Evolutionary conservation across 2,888 invertebrate species (phyloP).

Genomic region (Caenorhabditis auriculariae): DNA sequence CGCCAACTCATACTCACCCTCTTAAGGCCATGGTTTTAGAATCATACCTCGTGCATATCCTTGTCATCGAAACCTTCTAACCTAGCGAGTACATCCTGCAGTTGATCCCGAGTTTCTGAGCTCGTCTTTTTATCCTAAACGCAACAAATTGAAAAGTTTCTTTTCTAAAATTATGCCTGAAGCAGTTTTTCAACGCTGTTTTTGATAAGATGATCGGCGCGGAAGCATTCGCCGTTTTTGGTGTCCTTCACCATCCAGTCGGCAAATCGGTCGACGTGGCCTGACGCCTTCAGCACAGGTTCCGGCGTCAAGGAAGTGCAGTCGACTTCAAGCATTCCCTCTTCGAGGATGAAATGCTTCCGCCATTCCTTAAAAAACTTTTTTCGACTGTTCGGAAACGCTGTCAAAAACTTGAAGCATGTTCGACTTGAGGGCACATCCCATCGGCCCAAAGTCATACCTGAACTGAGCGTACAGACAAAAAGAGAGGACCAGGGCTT

Average conservation of each 20-base stretch:
- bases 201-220: constrained; percentile 95
- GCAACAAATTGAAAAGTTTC: no score
- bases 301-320: constrained; percentile 97
- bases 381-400: neutral
- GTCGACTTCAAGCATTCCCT: constrained; percentile 98
- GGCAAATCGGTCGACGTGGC: constrained; percentile 97
- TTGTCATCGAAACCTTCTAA: constrained; percentile 64
- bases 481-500: no score
- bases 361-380: constrained; percentile 74
- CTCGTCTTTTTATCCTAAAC: constrained; percentile 77
- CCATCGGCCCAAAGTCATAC: constrained; percentile 97
- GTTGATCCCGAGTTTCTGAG: constrained; percentile 75
- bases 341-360: constrained; percentile 91
- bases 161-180: constrained; percentile 8
- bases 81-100: constrained; percentile 76
- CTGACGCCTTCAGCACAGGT: constrained; percentile 93
- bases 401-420: constrained; percentile 73
- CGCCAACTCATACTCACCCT: no score
- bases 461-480: constrained; percentile 4
- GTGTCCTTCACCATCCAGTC: constrained; percentile 98
- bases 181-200: constrained; percentile 49
- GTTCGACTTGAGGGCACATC: constrained; percentile 94
- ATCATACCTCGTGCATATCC: constrained; percentile 51
- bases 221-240: constrained; percentile 93
- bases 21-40: neutral